Evolutionary conservation across 2,113 vertebrate species (phyloP).

Genomic region (Pterocles gutturalis): DNA sequence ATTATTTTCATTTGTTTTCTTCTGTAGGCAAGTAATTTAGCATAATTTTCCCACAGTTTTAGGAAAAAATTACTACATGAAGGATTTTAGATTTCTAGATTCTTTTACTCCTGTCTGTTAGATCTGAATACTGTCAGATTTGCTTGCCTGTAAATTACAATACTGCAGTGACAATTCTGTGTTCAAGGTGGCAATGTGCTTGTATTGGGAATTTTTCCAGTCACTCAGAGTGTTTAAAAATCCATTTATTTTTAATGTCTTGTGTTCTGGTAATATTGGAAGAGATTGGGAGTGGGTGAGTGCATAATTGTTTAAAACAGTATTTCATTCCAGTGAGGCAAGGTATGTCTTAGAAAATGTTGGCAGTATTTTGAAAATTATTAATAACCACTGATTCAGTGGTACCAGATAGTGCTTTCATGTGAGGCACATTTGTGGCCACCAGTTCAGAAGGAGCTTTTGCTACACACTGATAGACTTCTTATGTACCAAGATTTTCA

Average conservation of each 20-base stretch:
- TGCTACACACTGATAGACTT: not conserved
- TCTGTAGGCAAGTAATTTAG: not conserved
- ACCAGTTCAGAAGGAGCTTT: not conserved
- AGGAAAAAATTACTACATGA: not conserved
- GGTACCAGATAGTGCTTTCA: not conserved
- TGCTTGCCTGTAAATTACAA: not conserved
- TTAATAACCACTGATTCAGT: not conserved
- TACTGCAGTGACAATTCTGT: not conserved
- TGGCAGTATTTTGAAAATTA: not conserved
- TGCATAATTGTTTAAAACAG: not conserved
- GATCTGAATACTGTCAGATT: not conserved
- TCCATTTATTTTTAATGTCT: not conserved
- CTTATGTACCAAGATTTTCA: not conserved
- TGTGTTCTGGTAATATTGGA: not conserved
- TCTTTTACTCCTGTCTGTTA: not conserved
- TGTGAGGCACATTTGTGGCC: not conserved
- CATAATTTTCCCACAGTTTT: not conserved
- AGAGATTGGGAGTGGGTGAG: not conserved
- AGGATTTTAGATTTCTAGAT: not conserved
- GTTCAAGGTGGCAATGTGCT: not conserved
- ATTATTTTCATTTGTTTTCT: not conserved
- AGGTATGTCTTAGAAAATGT: not conserved
- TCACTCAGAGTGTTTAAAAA: not conserved
- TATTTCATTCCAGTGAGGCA: not conserved
- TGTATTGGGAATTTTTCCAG: not conserved